A percentile compares a stretch with the other conserved stretches of the same genome.
These are phyloP conservation scores for Pseudopipra pipra DNA, from an alignment of 2,113 vertebrate species.

Conservation along the genomic window DNA sequence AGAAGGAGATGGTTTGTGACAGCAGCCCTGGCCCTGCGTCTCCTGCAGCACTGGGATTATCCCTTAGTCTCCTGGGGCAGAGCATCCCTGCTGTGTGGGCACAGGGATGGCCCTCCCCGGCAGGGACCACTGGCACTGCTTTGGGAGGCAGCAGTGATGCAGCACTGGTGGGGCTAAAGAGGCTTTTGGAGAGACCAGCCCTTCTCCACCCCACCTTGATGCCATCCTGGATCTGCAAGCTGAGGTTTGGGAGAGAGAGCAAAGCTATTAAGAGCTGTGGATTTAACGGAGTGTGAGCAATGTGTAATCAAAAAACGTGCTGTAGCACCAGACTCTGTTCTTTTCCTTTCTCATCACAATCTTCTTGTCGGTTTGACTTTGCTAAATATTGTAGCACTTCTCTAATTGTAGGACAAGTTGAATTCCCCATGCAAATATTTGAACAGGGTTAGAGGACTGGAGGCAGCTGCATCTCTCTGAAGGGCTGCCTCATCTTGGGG, in stretches of 20 bases:
- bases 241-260: not conserved
- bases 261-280: not conserved
- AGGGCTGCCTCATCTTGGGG: not conserved
- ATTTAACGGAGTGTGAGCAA: not conserved
- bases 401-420: slow-evolving; percentile 1
- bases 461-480: not conserved
- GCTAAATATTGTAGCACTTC: not conserved
- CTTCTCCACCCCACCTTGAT: not conserved
- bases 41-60: not conserved
- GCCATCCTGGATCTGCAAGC: not conserved
- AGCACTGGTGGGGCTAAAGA: not conserved
- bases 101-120: not conserved
- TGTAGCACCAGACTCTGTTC: not conserved
- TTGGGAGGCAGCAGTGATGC: not conserved
- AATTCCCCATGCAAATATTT: slow-evolving; percentile 4
- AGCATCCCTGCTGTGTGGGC: accelerated
- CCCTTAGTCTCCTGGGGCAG: accelerated
- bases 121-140: not conserved
- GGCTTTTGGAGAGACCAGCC: not conserved
- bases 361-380: not conserved
- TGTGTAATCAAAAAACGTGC: not conserved
- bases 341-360: not conserved
- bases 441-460: not conserved
- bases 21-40: not conserved
- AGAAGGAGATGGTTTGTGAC: not conserved